A percentile compares a stretch with the other conserved stretches of the same genome.
These are phyloP conservation scores for Mustela nigripes DNA, from an alignment of 2,113 vertebrate species.

Conservation along the genomic window DNA sequence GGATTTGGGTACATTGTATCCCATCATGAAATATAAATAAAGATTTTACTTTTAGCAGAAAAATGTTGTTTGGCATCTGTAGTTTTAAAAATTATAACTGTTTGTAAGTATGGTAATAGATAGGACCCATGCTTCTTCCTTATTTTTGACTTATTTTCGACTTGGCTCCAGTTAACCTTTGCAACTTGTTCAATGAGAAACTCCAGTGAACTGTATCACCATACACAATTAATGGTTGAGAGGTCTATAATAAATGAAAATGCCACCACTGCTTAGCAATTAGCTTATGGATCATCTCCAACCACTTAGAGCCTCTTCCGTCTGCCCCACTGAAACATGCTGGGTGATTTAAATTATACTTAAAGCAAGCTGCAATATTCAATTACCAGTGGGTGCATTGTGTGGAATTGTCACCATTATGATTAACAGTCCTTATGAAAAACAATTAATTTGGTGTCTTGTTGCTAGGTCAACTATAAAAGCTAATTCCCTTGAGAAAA, in stretches of 20 bases:
- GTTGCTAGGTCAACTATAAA: constrained; percentile 88
- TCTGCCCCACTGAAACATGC: constrained; percentile 80
- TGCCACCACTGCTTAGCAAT: constrained; percentile 82
- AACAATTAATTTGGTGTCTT: constrained; percentile 88
- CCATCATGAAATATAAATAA: neutral
- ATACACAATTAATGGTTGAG: constrained; percentile 83
- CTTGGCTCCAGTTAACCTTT: constrained; percentile 82
- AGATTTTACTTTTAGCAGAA: neutral
- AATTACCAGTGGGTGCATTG: constrained; percentile 79
- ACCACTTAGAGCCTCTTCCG: constrained; percentile 74
- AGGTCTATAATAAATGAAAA: constrained; percentile 85
- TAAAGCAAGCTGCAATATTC: constrained; percentile 84
- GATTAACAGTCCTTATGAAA: constrained; percentile 87
- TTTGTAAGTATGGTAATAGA: neutral
- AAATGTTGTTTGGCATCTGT: neutral
- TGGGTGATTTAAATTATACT: constrained; percentile 84
- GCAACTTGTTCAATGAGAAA: constrained; percentile 83
- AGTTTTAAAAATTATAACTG: neutral
- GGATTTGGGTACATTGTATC: neutral
- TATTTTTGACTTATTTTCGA: constrained; percentile 63
- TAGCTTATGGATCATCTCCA: constrained; percentile 86
- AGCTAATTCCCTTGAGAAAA: constrained; percentile 83
- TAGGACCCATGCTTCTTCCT: constrained; percentile 11
- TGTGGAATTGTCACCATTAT: constrained; percentile 85
- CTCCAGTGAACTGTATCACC: constrained; percentile 80